These are phyloP conservation scores for Bemisia tabaci DNA, from an alignment of 1,140 invertebrate species.

Conservation along the genomic window DNA sequence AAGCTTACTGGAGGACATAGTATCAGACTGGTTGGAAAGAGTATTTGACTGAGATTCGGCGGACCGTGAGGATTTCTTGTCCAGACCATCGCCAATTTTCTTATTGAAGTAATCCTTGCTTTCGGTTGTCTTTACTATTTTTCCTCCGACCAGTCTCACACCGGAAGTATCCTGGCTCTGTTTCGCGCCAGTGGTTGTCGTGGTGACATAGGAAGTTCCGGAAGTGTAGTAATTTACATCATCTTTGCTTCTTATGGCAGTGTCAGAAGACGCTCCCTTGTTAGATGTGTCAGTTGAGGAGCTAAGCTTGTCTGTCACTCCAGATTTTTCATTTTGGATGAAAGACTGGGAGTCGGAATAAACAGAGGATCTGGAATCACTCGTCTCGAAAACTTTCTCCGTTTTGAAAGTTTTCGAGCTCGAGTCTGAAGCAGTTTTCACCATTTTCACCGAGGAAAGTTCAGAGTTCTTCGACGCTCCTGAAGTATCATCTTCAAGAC, in stretches of 20 bases:
- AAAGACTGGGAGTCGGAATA: not conserved
- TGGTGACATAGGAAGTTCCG: slow-evolving; percentile 1
- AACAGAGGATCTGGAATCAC: not conserved
- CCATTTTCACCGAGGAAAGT: not conserved
- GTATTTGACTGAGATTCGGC: not conserved
- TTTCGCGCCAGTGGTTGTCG: not conserved
- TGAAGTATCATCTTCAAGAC: no score
- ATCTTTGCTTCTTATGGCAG: not conserved
- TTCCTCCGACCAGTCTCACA: slow-evolving; percentile 18
- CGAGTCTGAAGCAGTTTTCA: not conserved
- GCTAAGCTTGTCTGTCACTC: not conserved
- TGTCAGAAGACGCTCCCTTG: not conserved
- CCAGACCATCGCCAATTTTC: not conserved
- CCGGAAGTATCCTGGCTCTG: not conserved
- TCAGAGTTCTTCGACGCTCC: not conserved
- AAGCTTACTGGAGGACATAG: not conserved
- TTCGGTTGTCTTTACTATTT: slow-evolving; percentile 14
- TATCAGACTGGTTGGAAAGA: not conserved
- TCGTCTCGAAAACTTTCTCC: not conserved
- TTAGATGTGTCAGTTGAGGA: not conserved
- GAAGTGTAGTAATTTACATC: not conserved
- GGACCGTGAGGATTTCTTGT: not conserved
- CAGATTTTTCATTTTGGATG: slow-evolving; percentile 1
- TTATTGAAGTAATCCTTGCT: not conserved
- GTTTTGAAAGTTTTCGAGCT: not conserved